These are phyloP conservation scores for Fukomys damarensis DNA, from an alignment of 2,113 vertebrate genomes.

Conservation along the genomic window DNA sequence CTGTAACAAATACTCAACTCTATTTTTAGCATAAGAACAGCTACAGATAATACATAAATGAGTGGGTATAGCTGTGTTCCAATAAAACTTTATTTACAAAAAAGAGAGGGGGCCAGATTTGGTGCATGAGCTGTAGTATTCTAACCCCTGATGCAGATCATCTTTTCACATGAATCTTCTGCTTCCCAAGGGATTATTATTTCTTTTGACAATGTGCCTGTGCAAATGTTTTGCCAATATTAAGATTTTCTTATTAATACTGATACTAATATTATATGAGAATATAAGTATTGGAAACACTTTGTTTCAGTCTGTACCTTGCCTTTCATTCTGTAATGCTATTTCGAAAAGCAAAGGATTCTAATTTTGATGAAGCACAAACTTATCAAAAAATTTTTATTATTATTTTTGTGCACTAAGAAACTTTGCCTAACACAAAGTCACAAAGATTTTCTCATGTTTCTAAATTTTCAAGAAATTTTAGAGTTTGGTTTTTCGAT, in stretches of 20 bases:
- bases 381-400: conserved; percentile 7
- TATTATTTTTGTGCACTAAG: neutral
- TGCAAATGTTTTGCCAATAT: neutral
- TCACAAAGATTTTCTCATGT: neutral
- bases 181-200: neutral
- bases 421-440: conserved; percentile 13
- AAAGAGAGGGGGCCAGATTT: neutral
- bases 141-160: neutral
- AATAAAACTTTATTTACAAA: neutral
- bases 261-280: neutral
- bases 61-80: neutral
- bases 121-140: neutral
- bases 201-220: conserved; percentile 4
- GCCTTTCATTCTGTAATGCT: neutral
- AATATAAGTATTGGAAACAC: neutral
- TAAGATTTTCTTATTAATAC: neutral
- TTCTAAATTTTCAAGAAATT: conserved; percentile 32
- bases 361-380: neutral
- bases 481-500: neutral
- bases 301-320: neutral
- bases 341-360: conserved; percentile 17
- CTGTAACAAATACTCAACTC: conserved; percentile 30
- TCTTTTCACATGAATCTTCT: neutral
- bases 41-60: neutral
- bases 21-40: neutral